Evolutionary conservation across 2,113 vertebrate species (phyloP).

Genomic region (Nipponia nippon): DNA sequence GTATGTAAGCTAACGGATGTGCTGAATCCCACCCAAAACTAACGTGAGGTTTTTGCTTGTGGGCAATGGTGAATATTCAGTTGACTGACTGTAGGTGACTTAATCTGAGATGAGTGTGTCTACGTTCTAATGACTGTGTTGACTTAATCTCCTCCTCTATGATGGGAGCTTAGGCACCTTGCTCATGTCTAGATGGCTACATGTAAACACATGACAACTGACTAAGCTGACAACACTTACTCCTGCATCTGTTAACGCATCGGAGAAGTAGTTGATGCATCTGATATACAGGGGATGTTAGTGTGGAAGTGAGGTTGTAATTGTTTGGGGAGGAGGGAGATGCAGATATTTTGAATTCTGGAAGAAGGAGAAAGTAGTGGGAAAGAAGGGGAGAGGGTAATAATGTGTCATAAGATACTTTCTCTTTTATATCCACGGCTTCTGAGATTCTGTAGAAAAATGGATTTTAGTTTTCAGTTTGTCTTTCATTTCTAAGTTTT

Average conservation of each 20-base stretch:
- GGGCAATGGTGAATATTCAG: background rate
- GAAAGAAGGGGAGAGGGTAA: background rate
- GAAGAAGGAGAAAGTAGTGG: background rate
- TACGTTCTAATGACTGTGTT: background rate
- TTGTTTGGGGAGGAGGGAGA: background rate
- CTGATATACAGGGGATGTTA: background rate
- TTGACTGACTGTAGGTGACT: background rate
- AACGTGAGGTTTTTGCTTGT: accelerated
- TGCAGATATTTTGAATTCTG: background rate
- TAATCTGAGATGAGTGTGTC: background rate
- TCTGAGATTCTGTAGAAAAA: background rate
- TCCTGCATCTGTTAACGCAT: background rate
- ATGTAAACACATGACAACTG: background rate
- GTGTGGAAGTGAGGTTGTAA: background rate
- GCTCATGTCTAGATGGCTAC: background rate
- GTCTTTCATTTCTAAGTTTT: background rate
- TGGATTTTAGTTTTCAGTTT: background rate
- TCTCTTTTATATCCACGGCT: background rate
- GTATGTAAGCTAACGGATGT: background rate
- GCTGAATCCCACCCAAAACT: background rate
- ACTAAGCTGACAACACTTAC: background rate
- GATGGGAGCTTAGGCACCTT: background rate
- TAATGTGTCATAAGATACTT: background rate
- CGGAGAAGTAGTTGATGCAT: background rate
- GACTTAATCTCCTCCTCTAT: background rate